phyloP scores from a whole-genome alignment of 2,113 vertebrate species.

The Pygoscelis adeliae region DNA sequence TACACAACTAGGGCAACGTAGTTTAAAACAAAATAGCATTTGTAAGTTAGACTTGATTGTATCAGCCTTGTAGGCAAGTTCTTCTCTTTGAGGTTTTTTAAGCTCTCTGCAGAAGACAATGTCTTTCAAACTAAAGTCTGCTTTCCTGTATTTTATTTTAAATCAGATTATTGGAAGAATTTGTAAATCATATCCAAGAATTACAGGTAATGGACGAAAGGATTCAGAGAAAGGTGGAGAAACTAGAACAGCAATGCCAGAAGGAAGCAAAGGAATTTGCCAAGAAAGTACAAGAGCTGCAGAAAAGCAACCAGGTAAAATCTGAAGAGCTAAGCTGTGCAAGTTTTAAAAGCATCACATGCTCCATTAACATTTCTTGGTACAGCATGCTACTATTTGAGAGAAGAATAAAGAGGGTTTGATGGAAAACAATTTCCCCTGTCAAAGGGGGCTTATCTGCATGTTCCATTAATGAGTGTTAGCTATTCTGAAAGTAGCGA shows the following conservation, averaged over 20 bases:
- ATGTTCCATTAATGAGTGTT: not conserved
- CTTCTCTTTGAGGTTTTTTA: not conserved
- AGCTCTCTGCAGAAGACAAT: not conserved
- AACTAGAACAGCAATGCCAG: conserved; percentile 96
- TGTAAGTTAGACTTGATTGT: not conserved
- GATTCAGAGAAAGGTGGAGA: conserved; percentile 96
- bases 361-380: not conserved
- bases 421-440: not conserved
- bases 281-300: conserved; percentile 96
- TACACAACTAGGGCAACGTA: rapidly evolving
- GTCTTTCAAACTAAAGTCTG: not conserved
- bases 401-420: not conserved
- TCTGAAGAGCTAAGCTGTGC: not conserved
- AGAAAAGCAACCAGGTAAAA: conserved; percentile 96
- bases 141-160: conserved; percentile 9
- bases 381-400: not conserved
- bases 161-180: conserved; percentile 92
- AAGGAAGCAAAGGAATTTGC: conserved; percentile 98
- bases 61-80: not conserved
- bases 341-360: not conserved
- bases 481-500: not conserved
- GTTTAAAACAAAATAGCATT: not conserved
- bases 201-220: conserved; percentile 96
- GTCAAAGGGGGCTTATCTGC: not conserved
- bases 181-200: conserved; percentile 97